Conservation (phyloP, 2,113 vertebrate species). For the Nycticebus coucang region DNA sequence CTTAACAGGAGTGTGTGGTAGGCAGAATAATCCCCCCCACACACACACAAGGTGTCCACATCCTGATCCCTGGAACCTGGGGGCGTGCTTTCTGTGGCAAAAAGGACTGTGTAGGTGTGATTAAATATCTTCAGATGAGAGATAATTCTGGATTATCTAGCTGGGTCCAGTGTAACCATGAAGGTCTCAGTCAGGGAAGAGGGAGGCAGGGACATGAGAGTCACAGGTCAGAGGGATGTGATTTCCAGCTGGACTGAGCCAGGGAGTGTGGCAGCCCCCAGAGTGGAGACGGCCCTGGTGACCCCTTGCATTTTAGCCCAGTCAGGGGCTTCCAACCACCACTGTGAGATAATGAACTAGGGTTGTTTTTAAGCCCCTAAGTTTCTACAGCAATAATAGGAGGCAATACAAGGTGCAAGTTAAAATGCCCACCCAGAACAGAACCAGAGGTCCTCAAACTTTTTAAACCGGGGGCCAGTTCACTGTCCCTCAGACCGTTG, state of each 20-base stretch:
- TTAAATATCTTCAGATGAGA: not conserved
- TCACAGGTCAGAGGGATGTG: not conserved
- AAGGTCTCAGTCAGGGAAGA: not conserved
- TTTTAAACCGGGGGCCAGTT: no score
- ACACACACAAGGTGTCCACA: not conserved
- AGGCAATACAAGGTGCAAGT: not conserved
- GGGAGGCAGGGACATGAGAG: not conserved
- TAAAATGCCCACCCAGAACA: not conserved
- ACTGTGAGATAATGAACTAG: not conserved
- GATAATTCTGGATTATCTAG: not conserved
- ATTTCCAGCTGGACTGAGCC: not conserved
- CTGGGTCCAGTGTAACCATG: not conserved
- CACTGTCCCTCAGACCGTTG: no score
- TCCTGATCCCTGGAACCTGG: not conserved
- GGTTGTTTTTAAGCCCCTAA: not conserved
- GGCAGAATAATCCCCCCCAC: not conserved
- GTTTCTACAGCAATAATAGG: not conserved
- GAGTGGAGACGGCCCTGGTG: not conserved
- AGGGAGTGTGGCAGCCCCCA: no score
- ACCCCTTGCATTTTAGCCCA: not conserved
- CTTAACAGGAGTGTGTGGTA: not conserved
- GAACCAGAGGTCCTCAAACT: not conserved
- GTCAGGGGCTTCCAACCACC: not conserved
- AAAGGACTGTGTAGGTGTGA: not conserved
- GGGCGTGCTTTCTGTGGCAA: not conserved